Evolutionary conservation across 2,113 vertebrate species (phyloP), one percentile per base, ranked within the genome.

Genomic region (Atrichornis clamosus): DNA sequence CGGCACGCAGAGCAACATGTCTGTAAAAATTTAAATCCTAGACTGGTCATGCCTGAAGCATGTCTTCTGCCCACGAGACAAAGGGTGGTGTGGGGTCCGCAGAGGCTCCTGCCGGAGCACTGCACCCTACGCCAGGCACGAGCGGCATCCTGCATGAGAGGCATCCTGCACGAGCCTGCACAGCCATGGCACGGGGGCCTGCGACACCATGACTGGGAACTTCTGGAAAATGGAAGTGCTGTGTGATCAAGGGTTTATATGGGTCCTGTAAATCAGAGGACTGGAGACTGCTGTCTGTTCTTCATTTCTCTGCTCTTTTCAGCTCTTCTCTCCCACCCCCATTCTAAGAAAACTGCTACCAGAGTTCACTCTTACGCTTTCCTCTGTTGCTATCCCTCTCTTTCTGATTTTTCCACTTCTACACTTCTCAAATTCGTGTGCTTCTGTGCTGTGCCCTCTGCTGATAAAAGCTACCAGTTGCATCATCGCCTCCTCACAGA

Each of bases 91-190:
- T 41, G 39, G 1, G 28, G 4, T 28, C 15, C 20, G 33, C 10
- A 4, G 53, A 44, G 21, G 16, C 2, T 2, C 14, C 46, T 2
- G 0, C 5, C 0, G 2, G 73, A 32, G 30, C 10, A 21, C 64
- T 39, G 56, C 37, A 13, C 13, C 28, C 49, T 13, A 18, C 6
- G 4, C 30, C 13, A 10, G 39, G 59, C 47, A 23, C 0, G 0
- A 22, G 63, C 42, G 16, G 28, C 28, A 35, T 73, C 62, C 70
- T 76, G 41, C 30, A 5, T n/a, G n/a, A 22, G 63, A 47, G 16
- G 28, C 28, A 35, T 73, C 62, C 70, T 76, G 41, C 30, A 5
- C 6, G 28, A 60, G 30, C 14, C 41, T 32, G 28, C 0, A 0
- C 60, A 85, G 39, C 2, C 2, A 4, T 18, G n/a, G 79, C 42